These are phyloP conservation scores for Whitmania pigra DNA, from an alignment of 1,140 invertebrate genomes.

Conservation along the genomic window DNA sequence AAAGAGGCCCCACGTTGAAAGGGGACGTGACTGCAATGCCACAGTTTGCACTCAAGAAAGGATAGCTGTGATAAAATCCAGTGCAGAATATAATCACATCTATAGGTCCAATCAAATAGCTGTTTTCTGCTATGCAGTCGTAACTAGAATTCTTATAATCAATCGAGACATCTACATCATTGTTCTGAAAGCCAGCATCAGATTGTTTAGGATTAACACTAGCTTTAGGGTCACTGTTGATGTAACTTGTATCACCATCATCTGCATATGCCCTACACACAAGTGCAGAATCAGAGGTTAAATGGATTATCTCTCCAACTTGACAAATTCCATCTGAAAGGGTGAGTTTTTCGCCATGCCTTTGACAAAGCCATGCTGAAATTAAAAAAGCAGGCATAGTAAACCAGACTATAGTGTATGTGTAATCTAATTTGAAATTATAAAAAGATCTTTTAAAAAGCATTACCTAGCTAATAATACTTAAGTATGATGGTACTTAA, in stretches of 20 bases:
- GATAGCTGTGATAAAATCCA: constrained; percentile 66
- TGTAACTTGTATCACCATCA: background rate
- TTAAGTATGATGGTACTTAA: too few relatives aligned
- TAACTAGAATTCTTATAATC: too few relatives aligned
- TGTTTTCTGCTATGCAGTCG: background rate
- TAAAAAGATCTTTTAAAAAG: too few relatives aligned
- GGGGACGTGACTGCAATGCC: constrained; percentile 55
- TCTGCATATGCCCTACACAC: background rate
- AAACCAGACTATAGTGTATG: too few relatives aligned
- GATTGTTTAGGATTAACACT: too few relatives aligned
- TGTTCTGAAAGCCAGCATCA: too few relatives aligned
- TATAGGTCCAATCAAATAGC: background rate
- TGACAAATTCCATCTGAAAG: background rate
- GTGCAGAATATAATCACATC: constrained; percentile 69
- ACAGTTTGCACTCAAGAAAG: constrained; percentile 60
- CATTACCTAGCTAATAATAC: too few relatives aligned
- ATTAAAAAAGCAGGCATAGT: too few relatives aligned
- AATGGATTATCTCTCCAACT: constrained; percentile 9
- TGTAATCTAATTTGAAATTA: too few relatives aligned
- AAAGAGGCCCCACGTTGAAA: constrained; percentile 66
- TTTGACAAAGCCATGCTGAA: constrained; percentile 11
- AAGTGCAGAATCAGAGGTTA: background rate
- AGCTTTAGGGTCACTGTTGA: too few relatives aligned
- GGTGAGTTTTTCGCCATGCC: constrained; percentile 16
- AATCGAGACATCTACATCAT: too few relatives aligned